Conservation (phyloP, 2,888 invertebrate genomes). For the Sylvicola fuscatus region DNA sequence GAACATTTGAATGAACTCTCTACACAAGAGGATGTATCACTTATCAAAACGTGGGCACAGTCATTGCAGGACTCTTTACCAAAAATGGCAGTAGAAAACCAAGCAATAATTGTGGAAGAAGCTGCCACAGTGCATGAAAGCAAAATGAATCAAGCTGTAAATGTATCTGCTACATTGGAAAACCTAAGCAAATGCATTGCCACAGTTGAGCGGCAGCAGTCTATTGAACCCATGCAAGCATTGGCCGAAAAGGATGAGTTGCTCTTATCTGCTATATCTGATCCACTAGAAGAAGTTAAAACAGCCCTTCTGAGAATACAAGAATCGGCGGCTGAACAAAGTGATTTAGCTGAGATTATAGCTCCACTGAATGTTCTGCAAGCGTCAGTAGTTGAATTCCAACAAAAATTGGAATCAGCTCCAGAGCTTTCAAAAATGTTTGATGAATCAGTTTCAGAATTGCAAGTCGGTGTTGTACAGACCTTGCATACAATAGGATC, state of each 20-base stretch:
- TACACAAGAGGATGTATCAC: slow-evolving; percentile 34
- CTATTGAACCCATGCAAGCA: slow-evolving; percentile 1
- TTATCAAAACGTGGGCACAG: slow-evolving; percentile 26
- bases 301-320: slow-evolving; percentile 11
- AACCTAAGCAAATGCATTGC: slow-evolving; percentile 10
- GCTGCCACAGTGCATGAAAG: not conserved
- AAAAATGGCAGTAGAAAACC: not conserved
- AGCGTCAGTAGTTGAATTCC: not conserved
- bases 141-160: not conserved
- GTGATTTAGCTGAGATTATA: slow-evolving; percentile 10
- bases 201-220: slow-evolving; percentile 6
- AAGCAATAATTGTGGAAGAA: not conserved
- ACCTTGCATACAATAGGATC: too few species aligned
- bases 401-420: not conserved
- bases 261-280: not conserved
- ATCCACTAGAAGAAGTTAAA: slow-evolving; percentile 4
- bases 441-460: not conserved
- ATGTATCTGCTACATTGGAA: slow-evolving; percentile 8
- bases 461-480: not conserved
- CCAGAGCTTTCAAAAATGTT: not conserved
- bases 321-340: slow-evolving; percentile 8
- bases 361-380: not conserved
- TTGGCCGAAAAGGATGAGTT: not conserved
- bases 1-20: slow-evolving; percentile 33
- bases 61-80: not conserved